These are phyloP conservation scores for Semnornis frantzii DNA, from an alignment of 2,113 vertebrate species.

Conservation along the genomic window DNA sequence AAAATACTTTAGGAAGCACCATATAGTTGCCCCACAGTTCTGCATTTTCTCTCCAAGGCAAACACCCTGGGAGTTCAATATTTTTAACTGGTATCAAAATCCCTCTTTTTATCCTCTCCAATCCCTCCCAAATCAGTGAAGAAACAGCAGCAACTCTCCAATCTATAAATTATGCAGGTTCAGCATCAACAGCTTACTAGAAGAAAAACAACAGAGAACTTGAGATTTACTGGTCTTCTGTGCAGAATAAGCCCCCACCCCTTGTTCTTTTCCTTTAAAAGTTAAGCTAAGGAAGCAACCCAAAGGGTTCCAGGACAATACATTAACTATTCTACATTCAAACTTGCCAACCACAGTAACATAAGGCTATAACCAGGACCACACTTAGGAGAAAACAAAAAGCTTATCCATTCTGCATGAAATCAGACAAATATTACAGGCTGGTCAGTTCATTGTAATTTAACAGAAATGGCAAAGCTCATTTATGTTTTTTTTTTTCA, in stretches of 20 bases:
- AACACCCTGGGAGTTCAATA: neutral
- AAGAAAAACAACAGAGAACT: constrained; percentile 14
- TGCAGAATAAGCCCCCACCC: neutral
- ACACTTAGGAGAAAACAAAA: neutral
- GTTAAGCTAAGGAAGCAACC: neutral
- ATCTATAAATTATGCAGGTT: neutral
- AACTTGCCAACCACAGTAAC: neutral
- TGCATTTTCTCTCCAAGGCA: neutral
- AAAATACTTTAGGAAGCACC: neutral
- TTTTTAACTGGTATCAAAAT: neutral
- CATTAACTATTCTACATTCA: neutral
- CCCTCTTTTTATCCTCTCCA: neutral
- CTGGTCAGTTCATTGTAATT: constrained; percentile 36
- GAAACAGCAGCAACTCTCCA: neutral
- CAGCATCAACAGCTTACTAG: neutral
- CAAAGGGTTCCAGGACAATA: neutral
- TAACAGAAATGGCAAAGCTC: constrained; percentile 47
- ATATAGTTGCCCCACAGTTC: neutral
- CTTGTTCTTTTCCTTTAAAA: neutral
- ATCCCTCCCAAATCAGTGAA: neutral
- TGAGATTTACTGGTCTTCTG: neutral
- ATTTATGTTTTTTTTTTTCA: neutral
- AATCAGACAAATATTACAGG: constrained; percentile 34
- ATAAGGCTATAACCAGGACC: neutral
- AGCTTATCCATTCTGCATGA: constrained; percentile 19